Percentiles rank a stretch among this genome's conserved stretches.
Conservation (phyloP, 2,113 vertebrate genomes). For the Thamnophis sirtalis region DNA sequence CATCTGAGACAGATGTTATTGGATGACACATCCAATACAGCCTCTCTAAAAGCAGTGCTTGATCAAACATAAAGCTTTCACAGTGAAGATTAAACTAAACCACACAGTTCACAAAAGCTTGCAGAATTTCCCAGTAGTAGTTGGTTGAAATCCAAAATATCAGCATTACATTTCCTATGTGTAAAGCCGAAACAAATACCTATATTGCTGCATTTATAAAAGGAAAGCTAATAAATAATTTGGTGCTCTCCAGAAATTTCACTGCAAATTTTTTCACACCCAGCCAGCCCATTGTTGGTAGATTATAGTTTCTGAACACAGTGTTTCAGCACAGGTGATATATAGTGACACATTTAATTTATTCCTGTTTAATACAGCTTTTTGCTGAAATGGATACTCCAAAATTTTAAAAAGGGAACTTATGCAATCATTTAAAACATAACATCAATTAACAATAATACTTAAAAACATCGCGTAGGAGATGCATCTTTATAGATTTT, state of each 20-base stretch:
- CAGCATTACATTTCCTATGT: not conserved
- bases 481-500: not conserved
- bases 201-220: not conserved
- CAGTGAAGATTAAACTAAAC: not conserved
- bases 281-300: not conserved
- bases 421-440: not conserved
- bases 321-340: not conserved
- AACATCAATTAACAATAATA: not conserved
- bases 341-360: not conserved
- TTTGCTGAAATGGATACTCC: not conserved
- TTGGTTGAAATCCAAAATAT: not conserved
- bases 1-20: not conserved
- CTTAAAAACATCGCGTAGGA: not conserved
- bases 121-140: not conserved
- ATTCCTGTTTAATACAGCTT: not conserved
- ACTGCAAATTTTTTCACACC: not conserved
- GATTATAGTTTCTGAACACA: not conserved
- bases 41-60: not conserved
- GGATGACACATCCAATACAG: not conserved
- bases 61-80: not conserved
- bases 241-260: not conserved
- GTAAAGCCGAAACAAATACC: not conserved
- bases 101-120: not conserved
- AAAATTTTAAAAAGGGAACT: not conserved
- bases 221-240: not conserved